phyloP scores from a whole-genome alignment of 2,888 invertebrate genomes.

The Pachydiplax longipennis region DNA sequence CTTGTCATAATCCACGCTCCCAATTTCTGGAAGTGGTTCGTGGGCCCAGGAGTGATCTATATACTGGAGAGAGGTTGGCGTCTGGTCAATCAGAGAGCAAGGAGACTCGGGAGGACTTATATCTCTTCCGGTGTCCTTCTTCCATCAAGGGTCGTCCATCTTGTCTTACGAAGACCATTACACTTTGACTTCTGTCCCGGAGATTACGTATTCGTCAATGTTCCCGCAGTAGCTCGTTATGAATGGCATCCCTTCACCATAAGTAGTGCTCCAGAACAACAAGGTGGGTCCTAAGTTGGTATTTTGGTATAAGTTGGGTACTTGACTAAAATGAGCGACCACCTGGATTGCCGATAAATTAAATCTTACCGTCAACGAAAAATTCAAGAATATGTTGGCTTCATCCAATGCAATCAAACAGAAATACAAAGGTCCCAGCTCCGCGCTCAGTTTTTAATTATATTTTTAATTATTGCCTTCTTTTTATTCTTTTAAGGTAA shows the following conservation, averaged over 20 bases:
- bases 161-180: slow-evolving; percentile 85
- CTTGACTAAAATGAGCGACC: no score
- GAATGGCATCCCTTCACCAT: slow-evolving; percentile 99
- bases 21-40: slow-evolving; percentile 95
- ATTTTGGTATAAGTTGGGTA: no score
- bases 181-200: slow-evolving; percentile 91
- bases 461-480: no score
- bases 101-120: slow-evolving; percentile 81
- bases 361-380: no score
- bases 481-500: no score
- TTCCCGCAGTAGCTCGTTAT: slow-evolving; percentile 88
- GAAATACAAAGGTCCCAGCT: no score
- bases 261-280: slow-evolving; percentile 93
- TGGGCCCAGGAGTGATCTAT: slow-evolving; percentile 81
- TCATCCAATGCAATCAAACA: no score
- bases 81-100: slow-evolving; percentile 64
- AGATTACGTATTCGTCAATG: slow-evolving; percentile 92
- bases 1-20: slow-evolving; percentile 86
- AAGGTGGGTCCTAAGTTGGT: slow-evolving; percentile 63
- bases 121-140: slow-evolving; percentile 86
- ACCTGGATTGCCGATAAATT: no score
- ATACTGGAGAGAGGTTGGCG: slow-evolving; percentile 77
- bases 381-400: no score
- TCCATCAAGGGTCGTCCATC: slow-evolving; percentile 89
- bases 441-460: no score